Percentiles rank a stretch among this genome's conserved stretches.
Evolutionary conservation across 2,888 invertebrate species (phyloP).

Genomic region (Drosophila kuntzei): DNA sequence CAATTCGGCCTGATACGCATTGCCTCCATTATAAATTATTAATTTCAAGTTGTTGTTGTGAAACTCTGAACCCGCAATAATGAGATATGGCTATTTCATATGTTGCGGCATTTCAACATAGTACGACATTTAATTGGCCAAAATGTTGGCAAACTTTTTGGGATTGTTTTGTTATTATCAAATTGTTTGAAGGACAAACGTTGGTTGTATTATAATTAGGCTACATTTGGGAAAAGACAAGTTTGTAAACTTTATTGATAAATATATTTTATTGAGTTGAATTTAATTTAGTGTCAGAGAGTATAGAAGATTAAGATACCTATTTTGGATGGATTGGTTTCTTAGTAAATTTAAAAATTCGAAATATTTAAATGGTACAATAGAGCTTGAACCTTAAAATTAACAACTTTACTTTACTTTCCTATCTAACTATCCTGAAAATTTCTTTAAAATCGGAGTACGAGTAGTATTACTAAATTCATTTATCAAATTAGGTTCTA

Average conservation of each 20-base stretch:
- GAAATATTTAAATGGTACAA: too few species aligned
- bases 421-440: too few species aligned
- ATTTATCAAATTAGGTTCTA: too few species aligned
- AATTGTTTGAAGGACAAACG: slow-evolving; percentile 20
- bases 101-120: slow-evolving; percentile 25
- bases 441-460: too few species aligned
- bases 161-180: slow-evolving; percentile 6
- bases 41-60: slow-evolving; percentile 22
- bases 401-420: too few species aligned
- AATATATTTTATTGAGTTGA: neutral
- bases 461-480: too few species aligned
- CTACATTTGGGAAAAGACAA: neutral
- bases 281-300: too few species aligned
- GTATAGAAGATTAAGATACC: too few species aligned
- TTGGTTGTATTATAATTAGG: slow-evolving; percentile 10
- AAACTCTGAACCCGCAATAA: slow-evolving; percentile 30
- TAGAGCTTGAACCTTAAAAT: too few species aligned
- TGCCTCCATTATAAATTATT: slow-evolving; percentile 30
- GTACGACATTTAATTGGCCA: slow-evolving; percentile 38
- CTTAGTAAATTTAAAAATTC: too few species aligned
- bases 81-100: slow-evolving; percentile 12
- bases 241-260: neutral
- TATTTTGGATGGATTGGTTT: too few species aligned
- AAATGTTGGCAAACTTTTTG: slow-evolving; percentile 22
- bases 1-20: slow-evolving; percentile 63